A percentile compares a stretch with the other conserved stretches of the same genome.
These are phyloP conservation scores for Axis porcinus DNA, from an alignment of 2,113 vertebrate species.

Conservation along the genomic window DNA sequence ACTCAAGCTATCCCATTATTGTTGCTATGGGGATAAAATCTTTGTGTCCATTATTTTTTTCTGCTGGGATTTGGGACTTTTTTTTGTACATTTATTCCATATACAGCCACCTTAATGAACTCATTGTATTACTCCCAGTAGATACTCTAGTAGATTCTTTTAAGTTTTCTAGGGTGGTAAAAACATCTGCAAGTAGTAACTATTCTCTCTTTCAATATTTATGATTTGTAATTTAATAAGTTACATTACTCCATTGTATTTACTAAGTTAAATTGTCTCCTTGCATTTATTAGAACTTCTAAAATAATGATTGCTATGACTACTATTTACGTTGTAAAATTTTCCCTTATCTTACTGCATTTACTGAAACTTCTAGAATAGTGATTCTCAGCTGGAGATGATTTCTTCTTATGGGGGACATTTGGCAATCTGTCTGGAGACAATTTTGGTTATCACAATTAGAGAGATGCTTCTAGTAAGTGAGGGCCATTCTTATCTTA, in stretches of 20 bases:
- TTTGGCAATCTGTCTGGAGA: not conserved
- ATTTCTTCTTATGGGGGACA: not conserved
- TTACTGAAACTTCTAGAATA: slow-evolving; percentile 12
- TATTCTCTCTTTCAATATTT: slow-evolving; percentile 7
- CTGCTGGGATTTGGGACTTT: not conserved
- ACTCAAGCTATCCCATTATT: not conserved
- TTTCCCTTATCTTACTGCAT: not conserved
- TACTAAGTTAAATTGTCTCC: not conserved
- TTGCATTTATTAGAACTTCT: not conserved
- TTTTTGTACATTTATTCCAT: slow-evolving; percentile 9
- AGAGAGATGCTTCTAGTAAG: not conserved
- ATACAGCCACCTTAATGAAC: not conserved
- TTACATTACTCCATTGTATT: not conserved
- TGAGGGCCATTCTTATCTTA: not conserved
- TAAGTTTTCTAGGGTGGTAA: not conserved
- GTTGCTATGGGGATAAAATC: not conserved
- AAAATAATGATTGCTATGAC: not conserved
- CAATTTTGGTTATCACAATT: not conserved
- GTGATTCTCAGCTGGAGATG: not conserved
- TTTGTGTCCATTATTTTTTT: not conserved
- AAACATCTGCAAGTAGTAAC: not conserved
- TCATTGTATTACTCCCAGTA: not conserved
- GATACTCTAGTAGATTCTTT: not conserved
- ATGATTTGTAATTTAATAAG: not conserved
- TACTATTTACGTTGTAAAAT: not conserved